These are phyloP conservation scores for Standfussiana lucernea DNA, from an alignment of 2,888 invertebrate species.

Conservation along the genomic window DNA sequence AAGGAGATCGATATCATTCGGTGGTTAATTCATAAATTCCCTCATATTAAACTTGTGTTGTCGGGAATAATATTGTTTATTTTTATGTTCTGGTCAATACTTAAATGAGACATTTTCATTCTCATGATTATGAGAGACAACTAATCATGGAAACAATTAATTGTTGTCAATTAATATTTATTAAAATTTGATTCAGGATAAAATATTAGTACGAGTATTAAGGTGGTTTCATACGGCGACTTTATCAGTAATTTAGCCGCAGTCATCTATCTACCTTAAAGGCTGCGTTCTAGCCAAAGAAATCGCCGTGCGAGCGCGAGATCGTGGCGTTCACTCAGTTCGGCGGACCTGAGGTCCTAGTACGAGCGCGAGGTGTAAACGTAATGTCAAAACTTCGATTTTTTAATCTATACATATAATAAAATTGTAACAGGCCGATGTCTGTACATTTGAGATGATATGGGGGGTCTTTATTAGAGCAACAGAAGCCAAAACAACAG, in stretches of 20 bases:
- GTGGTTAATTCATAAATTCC: neutral
- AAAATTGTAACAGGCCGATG: too few species aligned
- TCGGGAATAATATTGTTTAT: neutral
- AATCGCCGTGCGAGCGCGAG: neutral
- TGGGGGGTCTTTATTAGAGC: too few species aligned
- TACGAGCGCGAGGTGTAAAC: too few species aligned
- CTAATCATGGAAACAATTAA: neutral
- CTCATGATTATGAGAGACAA: neutral
- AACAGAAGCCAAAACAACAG: too few species aligned
- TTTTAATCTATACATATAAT: too few species aligned
- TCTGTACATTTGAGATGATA: too few species aligned
- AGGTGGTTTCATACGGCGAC: neutral
- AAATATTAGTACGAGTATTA: neutral
- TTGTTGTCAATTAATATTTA: neutral
- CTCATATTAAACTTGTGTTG: neutral
- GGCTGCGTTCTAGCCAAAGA: neutral
- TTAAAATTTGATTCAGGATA: neutral
- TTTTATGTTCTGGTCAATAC: neutral
- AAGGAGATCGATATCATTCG: neutral
- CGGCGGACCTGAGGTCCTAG: too few species aligned
- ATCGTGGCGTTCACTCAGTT: neutral
- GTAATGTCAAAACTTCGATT: too few species aligned
- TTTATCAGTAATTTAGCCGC: neutral
- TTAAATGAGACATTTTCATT: neutral
- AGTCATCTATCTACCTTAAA: neutral